Conservation (phyloP, 2,797 vertebrate species). For the Tapirus indicus region DNA sequence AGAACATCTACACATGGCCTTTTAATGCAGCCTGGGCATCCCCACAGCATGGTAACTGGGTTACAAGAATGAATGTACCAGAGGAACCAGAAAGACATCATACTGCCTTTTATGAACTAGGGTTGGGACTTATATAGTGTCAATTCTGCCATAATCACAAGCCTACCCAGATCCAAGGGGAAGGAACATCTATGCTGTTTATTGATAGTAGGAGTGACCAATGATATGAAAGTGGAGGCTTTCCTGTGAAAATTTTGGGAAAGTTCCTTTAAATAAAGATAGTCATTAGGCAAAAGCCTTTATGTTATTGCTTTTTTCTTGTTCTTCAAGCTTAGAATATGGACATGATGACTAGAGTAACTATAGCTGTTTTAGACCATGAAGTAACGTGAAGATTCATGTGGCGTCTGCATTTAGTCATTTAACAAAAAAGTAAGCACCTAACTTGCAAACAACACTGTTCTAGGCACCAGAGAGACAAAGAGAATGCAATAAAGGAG, state of each 20-base stretch:
- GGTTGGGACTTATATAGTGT: not conserved
- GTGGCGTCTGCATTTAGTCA: not conserved
- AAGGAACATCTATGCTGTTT: not conserved
- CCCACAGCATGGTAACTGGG: not conserved
- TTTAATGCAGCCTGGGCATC: not conserved
- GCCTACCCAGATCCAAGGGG: not conserved
- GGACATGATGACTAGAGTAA: not conserved
- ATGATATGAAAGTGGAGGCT: not conserved
- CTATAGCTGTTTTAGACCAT: not conserved
- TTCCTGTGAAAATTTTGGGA: not conserved
- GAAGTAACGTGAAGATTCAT: not conserved
- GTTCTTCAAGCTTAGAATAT: not conserved
- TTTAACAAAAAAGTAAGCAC: not conserved
- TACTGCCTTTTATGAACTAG: not conserved
- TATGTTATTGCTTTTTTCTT: not conserved
- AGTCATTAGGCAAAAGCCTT: not conserved
- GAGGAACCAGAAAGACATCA: not conserved
- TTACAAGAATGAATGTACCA: not conserved
- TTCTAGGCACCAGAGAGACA: not conserved
- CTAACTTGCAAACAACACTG: not conserved
- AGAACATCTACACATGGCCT: not conserved
- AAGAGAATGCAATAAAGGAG: not conserved
- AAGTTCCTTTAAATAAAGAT: not conserved
- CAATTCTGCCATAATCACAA: not conserved
- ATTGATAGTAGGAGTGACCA: not conserved